Percentiles rank a stretch among this genome's conserved stretches.
Evolutionary conservation across 1,140 invertebrate species (phyloP).

Genomic region (Sitobion miscanthi): DNA sequence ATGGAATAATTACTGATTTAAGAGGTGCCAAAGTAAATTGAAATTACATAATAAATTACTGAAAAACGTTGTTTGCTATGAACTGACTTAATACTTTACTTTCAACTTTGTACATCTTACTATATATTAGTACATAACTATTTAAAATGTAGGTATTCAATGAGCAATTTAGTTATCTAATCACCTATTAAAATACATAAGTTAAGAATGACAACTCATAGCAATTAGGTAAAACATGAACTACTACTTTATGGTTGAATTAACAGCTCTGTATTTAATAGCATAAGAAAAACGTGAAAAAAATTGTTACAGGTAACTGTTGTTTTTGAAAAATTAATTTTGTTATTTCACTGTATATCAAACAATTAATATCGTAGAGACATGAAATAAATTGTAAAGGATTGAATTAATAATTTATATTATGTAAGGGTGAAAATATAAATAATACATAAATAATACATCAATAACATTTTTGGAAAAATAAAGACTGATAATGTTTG

Average conservation of each 20-base stretch:
- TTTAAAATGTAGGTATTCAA: too few relatives aligned
- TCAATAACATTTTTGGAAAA: neutral
- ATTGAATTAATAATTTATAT: too few relatives aligned
- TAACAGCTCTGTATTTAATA: neutral
- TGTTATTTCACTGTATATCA: too few relatives aligned
- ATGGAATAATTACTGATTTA: neutral
- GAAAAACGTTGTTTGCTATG: neutral
- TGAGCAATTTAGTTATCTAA: too few relatives aligned
- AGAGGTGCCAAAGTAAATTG: neutral
- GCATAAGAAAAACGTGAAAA: neutral
- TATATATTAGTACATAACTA: too few relatives aligned
- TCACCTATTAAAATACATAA: too few relatives aligned
- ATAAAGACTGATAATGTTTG: neutral
- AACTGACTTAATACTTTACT: too few relatives aligned
- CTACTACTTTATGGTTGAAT: neutral
- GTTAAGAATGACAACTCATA: too few relatives aligned
- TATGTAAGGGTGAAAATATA: neutral
- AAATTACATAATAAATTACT: neutral
- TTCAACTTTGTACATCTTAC: too few relatives aligned
- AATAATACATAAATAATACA: neutral
- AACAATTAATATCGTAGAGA: neutral
- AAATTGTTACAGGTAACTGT: neutral
- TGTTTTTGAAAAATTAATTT: too few relatives aligned
- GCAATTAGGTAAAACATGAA: neutral
- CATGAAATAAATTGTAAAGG: neutral